phyloP scores from a whole-genome alignment of 1,140 invertebrate species.

The Drosophila micromelanica region DNA sequence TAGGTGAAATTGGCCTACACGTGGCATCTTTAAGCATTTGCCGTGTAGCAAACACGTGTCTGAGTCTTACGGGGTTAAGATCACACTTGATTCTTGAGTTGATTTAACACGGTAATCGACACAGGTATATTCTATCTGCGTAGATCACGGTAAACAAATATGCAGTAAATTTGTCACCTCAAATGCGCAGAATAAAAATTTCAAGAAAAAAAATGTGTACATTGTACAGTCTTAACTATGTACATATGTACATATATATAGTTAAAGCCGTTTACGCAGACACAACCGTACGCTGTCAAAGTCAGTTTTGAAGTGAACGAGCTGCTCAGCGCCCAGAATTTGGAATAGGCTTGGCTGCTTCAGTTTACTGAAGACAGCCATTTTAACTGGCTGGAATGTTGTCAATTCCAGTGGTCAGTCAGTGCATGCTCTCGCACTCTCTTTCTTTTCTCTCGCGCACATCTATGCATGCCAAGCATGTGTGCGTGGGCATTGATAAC shows the following conservation, averaged over 20 bases:
- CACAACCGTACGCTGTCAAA: constrained; percentile 53
- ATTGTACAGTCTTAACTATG: constrained; percentile 57
- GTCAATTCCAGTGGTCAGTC: constrained; percentile 44
- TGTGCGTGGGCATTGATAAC: constrained; percentile 17
- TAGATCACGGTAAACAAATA: constrained; percentile 84
- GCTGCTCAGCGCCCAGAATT: constrained; percentile 9
- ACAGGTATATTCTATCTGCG: constrained; percentile 82
- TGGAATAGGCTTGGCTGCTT: constrained; percentile 23
- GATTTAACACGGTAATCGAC: constrained; percentile 84
- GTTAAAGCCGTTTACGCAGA: not conserved
- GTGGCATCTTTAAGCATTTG: constrained; percentile 22
- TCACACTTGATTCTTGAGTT: constrained; percentile 77
- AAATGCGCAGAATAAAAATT: constrained; percentile 77
- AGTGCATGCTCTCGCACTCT: constrained; percentile 20
- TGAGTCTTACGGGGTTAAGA: constrained; percentile 84
- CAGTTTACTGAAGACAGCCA: constrained; percentile 8
- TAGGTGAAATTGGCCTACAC: constrained; percentile 31
- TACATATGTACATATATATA: constrained; percentile 2
- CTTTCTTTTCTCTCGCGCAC: too few relatives aligned
- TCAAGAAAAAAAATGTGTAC: not conserved
- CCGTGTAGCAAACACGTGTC: constrained; percentile 58
- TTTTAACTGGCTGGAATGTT: constrained; percentile 40
- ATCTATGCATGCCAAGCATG: too few relatives aligned
- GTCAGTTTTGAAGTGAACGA: constrained; percentile 57
- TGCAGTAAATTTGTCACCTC: constrained; percentile 78